Evolutionary conservation across 2,113 vertebrate genomes (phyloP), one percentile per base, ranked within the genome.

Genomic region (Sula dactylatra): DNA sequence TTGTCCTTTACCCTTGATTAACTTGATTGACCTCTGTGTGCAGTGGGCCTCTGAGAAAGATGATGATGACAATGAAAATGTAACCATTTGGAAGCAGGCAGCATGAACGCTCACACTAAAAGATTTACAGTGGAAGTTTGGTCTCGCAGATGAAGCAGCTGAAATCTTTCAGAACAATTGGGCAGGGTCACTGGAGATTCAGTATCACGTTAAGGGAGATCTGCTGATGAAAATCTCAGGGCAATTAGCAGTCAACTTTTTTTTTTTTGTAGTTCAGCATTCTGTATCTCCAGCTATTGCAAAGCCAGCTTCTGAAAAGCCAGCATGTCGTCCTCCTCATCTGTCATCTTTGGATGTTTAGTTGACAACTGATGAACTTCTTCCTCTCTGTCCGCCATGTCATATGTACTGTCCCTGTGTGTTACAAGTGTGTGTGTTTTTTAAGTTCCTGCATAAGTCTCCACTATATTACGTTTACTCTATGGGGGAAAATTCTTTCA

Each of bases 1-100:
- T 95, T 95, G 78, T 96, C 66, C 85, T 95, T 95, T 94, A 76
- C 40, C 42, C 82, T 80, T 95, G 66, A 59, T 86, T 88, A 78
- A 50, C 73, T 94, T 74, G 82, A 42, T 42, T 96, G 78, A 91
- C 82, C 87, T 92, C 36, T 3, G 2, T 77, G 62, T 86, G 79
- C 82, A 72, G 27, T 36, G 40, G 26, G 58, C 82, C 73, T 93
- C 58, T 82, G 93, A 88, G 56, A 91, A 91, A 66, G 54, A 50
- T 56, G 84, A 55, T 70, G 76, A 55, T 82, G 70, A 19, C 38
- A 38, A 20, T 72, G 71, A 85, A 61, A 54, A 45, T 59, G 56
- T 24, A 87, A 65, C 78, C 70, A 16, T 76, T 88, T 82, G 62
- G 45, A 90, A 91, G 72, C 67, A 86, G 74, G 49, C 70, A 72